Evolutionary conservation across 2,888 invertebrate species (phyloP), one percentile per base, ranked within the genome.

Genomic region (Cantharis rufa): DNA sequence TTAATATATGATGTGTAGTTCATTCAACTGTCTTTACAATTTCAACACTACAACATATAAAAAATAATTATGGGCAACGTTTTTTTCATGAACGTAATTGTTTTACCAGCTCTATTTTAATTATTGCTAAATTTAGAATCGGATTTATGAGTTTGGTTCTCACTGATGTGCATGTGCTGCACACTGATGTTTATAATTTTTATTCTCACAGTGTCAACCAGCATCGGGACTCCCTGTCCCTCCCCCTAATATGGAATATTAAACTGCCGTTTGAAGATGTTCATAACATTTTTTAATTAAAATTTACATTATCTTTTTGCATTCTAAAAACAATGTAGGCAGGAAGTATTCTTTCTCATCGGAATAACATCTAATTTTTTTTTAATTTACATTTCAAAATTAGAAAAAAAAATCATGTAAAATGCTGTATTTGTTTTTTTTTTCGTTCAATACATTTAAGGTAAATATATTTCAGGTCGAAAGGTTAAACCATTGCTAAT

Each of bases 401-500:
- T 13, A 48, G n/a, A 48, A n/a, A 48, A 32, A n/a, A 48, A 48
- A 48, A 48, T n/a, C 48, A 48, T 48, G 48, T 48, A 48, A 48
- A 48, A 48, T 48, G n/a, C n/a, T n/a, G 48, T 48, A 13, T n/a
- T 48, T 48, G 21, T 24, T 24, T 24, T 9, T 24, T 9, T 24
- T 24, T 24, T 0, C 9, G 7, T 48, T 48, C 48, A n/a, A 48
- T 48, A 48, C 48, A 48, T 48, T 48, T 48, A 48, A 48, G 48
- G 48, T 48, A 48, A 48, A 48, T 48, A 48, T 48, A n/a, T 70
- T 70, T 48, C 28, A 70, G 70, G 71, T 62, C 27, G 28, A 27
- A 71, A 71, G 62, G 71, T 71, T 62, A 62, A 71, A 15, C 9
- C 21, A 71, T 48, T 62, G 70, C 70, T 70, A 24, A 71, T 63